phyloP scores from a whole-genome alignment of 92 coral and sea anemone species.

The Montipora capitata region DNA sequence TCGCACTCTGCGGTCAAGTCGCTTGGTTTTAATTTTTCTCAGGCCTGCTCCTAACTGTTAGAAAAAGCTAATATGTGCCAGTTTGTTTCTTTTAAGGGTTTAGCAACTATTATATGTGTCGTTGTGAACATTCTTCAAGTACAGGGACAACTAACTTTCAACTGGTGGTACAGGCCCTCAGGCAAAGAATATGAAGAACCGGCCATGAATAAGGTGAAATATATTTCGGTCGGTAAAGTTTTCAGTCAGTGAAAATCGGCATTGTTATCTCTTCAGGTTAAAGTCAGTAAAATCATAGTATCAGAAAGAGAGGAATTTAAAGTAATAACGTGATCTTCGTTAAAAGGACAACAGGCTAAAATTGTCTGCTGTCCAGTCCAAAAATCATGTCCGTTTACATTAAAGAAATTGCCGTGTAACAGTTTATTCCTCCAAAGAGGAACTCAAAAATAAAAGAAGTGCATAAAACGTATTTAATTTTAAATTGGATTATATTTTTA shows the following conservation, averaged over 20 bases:
- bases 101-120: neutral
- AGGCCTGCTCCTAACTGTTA: neutral
- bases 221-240: neutral
- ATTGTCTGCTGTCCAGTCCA: too few relatives aligned
- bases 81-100: neutral
- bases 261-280: neutral
- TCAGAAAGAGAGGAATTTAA: neutral
- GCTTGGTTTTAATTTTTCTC: neutral
- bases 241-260: neutral
- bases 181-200: neutral
- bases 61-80: neutral
- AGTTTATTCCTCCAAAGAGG: too few relatives aligned
- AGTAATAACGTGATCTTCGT: too few relatives aligned
- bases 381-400: too few relatives aligned
- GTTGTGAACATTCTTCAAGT: neutral
- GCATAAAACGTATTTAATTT: too few relatives aligned
- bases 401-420: too few relatives aligned
- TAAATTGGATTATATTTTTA: too few relatives aligned
- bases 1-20: neutral
- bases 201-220: neutral
- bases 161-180: neutral
- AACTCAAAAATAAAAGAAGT: too few relatives aligned
- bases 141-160: constrained; percentile 20
- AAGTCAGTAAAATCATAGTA: neutral
- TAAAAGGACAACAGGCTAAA: too few relatives aligned